Conservation (phyloP, 35 echinoderm and acorn worm genomes). For the Strongylocentrotus purpuratus region DNA sequence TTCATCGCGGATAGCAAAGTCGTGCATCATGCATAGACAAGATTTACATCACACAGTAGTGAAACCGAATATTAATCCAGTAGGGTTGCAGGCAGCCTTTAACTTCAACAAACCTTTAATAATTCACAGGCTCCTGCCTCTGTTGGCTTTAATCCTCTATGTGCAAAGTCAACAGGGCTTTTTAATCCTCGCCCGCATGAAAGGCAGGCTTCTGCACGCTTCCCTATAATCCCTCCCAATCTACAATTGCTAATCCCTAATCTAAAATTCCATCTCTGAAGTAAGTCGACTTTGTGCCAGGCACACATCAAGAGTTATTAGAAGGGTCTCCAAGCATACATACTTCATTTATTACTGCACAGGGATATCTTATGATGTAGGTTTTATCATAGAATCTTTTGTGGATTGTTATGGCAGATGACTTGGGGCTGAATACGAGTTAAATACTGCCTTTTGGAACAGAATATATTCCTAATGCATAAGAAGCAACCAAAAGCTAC, state of each 20-base stretch:
- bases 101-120: constrained; percentile 22
- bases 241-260: constrained; percentile 53
- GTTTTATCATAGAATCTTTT: too few relatives aligned
- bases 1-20: background rate
- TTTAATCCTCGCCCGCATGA: constrained; percentile 33
- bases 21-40: background rate
- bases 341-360: background rate
- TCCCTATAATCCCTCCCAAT: constrained; percentile 42
- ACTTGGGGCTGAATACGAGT: too few relatives aligned
- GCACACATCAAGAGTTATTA: background rate
- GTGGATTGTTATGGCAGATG: too few relatives aligned
- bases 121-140: constrained; percentile 28
- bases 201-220: constrained; percentile 21
- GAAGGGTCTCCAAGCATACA: background rate
- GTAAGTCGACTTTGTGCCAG: constrained; percentile 41
- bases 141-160: background rate
- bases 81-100: background rate
- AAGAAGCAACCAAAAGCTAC: too few relatives aligned
- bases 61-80: background rate
- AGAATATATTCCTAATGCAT: too few relatives aligned
- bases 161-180: constrained; percentile 39
- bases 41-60: background rate
- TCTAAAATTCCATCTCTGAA: constrained; percentile 53
- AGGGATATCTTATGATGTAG: too few relatives aligned
- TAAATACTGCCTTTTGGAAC: too few relatives aligned